Conservation (phyloP, 1,140 invertebrate genomes). For the Drosophila grimshawi region DNA sequence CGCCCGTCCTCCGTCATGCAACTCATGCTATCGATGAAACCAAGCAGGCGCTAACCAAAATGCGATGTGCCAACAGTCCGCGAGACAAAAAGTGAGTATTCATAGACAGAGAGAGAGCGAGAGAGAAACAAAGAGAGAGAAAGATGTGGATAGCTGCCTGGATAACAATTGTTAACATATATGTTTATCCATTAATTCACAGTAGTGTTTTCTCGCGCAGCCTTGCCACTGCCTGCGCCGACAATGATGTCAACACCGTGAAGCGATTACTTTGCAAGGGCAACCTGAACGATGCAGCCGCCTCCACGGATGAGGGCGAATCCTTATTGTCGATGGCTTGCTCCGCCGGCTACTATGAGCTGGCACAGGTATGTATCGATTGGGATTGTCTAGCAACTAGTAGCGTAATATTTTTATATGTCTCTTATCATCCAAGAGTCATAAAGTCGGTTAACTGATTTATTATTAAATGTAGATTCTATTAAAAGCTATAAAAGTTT, state of each 20-base stretch:
- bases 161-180: constrained; percentile 6
- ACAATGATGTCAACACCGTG: constrained; percentile 96
- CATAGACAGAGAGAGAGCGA: neutral
- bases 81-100: constrained; percentile 84
- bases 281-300: constrained; percentile 93
- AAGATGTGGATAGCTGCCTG: neutral
- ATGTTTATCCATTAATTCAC: constrained; percentile 22
- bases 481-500: too few species aligned
- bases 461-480: too few species aligned
- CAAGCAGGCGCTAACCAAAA: constrained; percentile 96
- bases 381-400: too few species aligned
- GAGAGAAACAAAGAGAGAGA: neutral
- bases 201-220: constrained; percentile 82
- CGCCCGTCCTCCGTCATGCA: constrained; percentile 80
- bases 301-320: constrained; percentile 97
- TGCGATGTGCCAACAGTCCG: constrained; percentile 92
- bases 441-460: too few species aligned
- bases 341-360: constrained; percentile 96
- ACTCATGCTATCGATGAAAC: constrained; percentile 94
- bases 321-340: constrained; percentile 96
- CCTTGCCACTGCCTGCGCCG: constrained; percentile 90
- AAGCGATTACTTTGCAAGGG: constrained; percentile 95
- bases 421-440: too few species aligned
- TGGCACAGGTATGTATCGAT: constrained; percentile 91
- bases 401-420: too few species aligned